These are phyloP conservation scores for Irena cyanogastra DNA, from an alignment of 2,113 vertebrate species.

Conservation along the genomic window DNA sequence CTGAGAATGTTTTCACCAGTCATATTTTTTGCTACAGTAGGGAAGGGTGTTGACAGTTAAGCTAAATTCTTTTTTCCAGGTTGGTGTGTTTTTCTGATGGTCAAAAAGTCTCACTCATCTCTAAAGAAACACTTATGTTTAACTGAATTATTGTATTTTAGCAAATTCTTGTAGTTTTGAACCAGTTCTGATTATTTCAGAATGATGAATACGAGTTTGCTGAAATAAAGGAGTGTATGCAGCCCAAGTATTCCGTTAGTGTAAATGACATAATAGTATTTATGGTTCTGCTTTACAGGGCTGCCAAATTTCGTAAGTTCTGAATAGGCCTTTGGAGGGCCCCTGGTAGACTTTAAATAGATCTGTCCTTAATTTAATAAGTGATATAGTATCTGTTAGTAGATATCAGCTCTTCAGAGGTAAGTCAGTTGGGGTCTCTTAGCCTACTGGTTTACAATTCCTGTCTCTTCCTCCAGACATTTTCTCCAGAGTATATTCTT, in stretches of 20 bases:
- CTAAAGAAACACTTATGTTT: background rate
- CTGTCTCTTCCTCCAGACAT: background rate
- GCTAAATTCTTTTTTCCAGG: background rate
- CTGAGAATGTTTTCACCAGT: background rate
- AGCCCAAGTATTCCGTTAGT: background rate
- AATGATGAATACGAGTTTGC: background rate
- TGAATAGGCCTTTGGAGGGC: background rate
- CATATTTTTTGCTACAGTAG: background rate
- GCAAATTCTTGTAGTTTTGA: background rate
- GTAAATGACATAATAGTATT: background rate
- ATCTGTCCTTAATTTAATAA: background rate
- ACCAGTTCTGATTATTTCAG: background rate
- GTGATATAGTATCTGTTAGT: background rate
- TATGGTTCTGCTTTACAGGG: background rate
- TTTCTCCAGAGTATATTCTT: background rate
- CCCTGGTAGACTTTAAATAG: background rate
- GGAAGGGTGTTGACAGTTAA: background rate
- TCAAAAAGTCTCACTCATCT: background rate
- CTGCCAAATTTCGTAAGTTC: background rate
- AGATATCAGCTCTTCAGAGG: background rate
- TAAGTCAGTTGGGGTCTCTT: background rate
- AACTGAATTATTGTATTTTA: background rate
- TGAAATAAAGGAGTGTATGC: background rate
- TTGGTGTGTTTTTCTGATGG: background rate
- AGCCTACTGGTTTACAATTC: background rate